phyloP scores from a whole-genome alignment of 2,888 invertebrate species.

The Calameuta pallipes region DNA sequence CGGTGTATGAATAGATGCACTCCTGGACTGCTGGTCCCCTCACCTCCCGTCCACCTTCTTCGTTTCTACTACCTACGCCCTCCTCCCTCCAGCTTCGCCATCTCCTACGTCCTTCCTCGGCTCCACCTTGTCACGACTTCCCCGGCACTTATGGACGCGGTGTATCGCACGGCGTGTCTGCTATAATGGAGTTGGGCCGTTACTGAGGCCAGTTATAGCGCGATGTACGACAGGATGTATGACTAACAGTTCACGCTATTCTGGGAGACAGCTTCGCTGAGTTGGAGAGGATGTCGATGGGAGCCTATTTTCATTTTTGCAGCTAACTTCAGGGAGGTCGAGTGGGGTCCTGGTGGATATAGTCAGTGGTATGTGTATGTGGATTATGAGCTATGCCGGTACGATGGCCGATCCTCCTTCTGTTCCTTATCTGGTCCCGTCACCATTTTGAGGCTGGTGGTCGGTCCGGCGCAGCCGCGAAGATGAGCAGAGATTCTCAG shows the following conservation, averaged over 20 bases:
- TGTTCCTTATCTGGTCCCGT: background rate
- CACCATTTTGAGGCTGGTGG: background rate
- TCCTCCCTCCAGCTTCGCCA: conserved; percentile 13
- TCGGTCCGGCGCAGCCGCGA: conserved; percentile 51
- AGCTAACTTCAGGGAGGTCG: background rate
- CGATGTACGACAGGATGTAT: conserved; percentile 62
- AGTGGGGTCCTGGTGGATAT: background rate
- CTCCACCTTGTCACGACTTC: conserved; percentile 19
- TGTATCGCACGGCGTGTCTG: conserved; percentile 43
- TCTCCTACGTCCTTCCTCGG: conserved; percentile 20
- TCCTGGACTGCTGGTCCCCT: background rate
- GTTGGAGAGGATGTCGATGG: conserved; percentile 28
- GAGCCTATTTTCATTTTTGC: conserved; percentile 15
- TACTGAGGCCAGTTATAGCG: conserved; percentile 56
- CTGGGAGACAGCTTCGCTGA: conserved; percentile 52
- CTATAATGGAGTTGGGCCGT: conserved; percentile 52
- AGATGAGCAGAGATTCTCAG: conserved; percentile 63
- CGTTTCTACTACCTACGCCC: background rate
- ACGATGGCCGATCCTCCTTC: background rate
- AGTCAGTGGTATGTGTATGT: background rate
- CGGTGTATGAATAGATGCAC: conserved; percentile 48
- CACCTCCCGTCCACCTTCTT: conserved; percentile 16
- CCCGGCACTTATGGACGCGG: conserved; percentile 25
- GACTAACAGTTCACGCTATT: conserved; percentile 60
- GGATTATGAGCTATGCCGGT: background rate